These are phyloP conservation scores for Mus caroli DNA, from an alignment of 2,797 vertebrate species.

Conservation along the genomic window DNA sequence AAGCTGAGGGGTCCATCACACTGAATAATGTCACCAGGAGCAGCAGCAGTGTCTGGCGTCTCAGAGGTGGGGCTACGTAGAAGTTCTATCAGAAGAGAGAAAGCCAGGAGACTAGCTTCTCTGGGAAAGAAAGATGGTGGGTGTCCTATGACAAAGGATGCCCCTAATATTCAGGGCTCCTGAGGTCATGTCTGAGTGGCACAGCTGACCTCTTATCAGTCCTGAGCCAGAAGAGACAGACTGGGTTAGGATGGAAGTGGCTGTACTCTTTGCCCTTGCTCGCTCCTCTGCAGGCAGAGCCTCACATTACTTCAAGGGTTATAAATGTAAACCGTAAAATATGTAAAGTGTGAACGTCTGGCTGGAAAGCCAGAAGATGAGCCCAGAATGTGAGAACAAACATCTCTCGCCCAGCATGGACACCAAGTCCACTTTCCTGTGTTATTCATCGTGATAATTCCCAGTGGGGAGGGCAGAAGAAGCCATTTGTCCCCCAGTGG, in stretches of 20 bases:
- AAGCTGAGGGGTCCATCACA: not conserved
- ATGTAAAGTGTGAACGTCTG: not conserved
- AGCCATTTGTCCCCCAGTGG: not conserved
- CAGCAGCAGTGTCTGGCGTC: too few species aligned
- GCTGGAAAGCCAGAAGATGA: not conserved
- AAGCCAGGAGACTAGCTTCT: not conserved
- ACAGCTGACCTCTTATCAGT: not conserved
- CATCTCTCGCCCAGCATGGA: not conserved
- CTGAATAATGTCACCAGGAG: not conserved
- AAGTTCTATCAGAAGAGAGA: not conserved
- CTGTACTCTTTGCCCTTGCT: not conserved
- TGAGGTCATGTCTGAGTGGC: not conserved
- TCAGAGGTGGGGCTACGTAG: not conserved
- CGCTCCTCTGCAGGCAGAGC: not conserved
- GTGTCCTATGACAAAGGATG: not conserved
- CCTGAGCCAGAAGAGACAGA: not conserved
- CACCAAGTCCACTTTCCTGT: not conserved
- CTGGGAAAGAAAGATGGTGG: not conserved
- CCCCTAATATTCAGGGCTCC: not conserved
- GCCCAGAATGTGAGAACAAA: not conserved
- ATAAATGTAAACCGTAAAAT: constrained; percentile 34
- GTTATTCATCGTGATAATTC: not conserved
- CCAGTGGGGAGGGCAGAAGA: not conserved
- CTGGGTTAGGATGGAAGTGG: not conserved
- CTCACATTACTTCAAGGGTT: not conserved